Conservation (phyloP, 2,888 invertebrate genomes). For the Spodoptera exigua region DNA sequence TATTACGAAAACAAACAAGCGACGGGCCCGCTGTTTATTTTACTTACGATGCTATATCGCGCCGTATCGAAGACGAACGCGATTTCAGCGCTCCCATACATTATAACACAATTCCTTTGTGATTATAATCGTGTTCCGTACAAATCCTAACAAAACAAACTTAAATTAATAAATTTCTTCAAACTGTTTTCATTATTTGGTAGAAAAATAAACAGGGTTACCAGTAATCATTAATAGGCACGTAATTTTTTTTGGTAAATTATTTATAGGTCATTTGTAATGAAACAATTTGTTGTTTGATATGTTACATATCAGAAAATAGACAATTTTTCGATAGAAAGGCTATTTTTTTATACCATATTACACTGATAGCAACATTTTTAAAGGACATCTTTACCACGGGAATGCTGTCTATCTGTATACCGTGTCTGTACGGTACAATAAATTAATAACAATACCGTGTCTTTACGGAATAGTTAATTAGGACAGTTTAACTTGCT, state of each 20-base stretch:
- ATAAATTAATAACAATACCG: too few relatives aligned
- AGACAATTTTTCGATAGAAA: conserved; percentile 5
- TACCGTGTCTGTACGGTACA: too few relatives aligned
- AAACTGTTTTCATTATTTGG: conserved; percentile 46
- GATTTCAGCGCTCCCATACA: conserved; percentile 55
- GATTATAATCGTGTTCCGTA: conserved; percentile 55
- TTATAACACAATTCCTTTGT: conserved; percentile 58
- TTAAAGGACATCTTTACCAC: too few relatives aligned
- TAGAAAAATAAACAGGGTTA: conserved; percentile 47
- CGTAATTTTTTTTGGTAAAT: conserved; percentile 24
- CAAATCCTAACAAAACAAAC: conserved; percentile 51
- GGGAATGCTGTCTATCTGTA: too few relatives aligned
- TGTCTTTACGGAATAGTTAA: too few relatives aligned
- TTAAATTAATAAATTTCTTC: conserved; percentile 55
- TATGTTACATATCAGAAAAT: conserved; percentile 36
- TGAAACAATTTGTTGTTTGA: conserved; percentile 43
- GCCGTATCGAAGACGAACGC: conserved; percentile 72
- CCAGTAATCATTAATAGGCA: conserved; percentile 43
- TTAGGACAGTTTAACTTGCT: too few relatives aligned
- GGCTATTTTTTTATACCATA: conserved; percentile 1
- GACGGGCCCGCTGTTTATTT: conserved; percentile 73
- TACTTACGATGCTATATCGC: conserved; percentile 74
- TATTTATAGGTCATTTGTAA: conserved; percentile 46
- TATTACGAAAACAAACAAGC: conserved; percentile 81
- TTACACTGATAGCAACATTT: too few relatives aligned